Evolutionary conservation across 1,140 invertebrate genomes (phyloP).

Genomic region (Triops longicaudatus): DNA sequence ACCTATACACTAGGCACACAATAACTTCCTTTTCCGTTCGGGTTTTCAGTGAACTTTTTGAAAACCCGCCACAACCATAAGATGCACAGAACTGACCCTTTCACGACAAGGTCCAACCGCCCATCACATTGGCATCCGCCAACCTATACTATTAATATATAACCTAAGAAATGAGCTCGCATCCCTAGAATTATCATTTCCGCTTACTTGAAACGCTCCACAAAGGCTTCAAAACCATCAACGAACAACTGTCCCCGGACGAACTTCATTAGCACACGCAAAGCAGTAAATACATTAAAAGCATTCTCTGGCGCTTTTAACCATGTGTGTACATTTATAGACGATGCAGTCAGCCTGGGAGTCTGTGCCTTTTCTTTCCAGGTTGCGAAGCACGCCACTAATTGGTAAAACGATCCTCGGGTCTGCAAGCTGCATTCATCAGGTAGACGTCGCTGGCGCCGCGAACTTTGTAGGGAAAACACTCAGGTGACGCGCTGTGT

Average conservation of each 20-base stretch:
- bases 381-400: not conserved
- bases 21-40: not conserved
- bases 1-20: not conserved
- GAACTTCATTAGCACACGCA: too few species aligned
- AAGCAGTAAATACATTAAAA: too few species aligned
- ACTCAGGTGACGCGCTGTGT: not conserved
- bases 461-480: not conserved
- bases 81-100: not conserved
- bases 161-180: too few species aligned
- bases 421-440: not conserved
- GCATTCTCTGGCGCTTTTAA: too few species aligned
- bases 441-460: slow-evolving; percentile 13
- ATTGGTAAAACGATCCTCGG: not conserved
- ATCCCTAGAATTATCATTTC: too few species aligned
- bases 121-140: too few species aligned
- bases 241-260: too few species aligned
- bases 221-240: too few species aligned
- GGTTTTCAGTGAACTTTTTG: not conserved
- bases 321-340: not conserved
- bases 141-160: too few species aligned
- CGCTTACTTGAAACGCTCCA: too few species aligned
- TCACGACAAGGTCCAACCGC: not conserved
- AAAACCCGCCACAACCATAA: not conserved
- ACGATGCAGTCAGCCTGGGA: not conserved
- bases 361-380: not conserved